Percentiles rank a stretch among this genome's conserved stretches.
Evolutionary conservation across 2,113 vertebrate species (phyloP).

Genomic region (Miniopterus natalensis): DNA sequence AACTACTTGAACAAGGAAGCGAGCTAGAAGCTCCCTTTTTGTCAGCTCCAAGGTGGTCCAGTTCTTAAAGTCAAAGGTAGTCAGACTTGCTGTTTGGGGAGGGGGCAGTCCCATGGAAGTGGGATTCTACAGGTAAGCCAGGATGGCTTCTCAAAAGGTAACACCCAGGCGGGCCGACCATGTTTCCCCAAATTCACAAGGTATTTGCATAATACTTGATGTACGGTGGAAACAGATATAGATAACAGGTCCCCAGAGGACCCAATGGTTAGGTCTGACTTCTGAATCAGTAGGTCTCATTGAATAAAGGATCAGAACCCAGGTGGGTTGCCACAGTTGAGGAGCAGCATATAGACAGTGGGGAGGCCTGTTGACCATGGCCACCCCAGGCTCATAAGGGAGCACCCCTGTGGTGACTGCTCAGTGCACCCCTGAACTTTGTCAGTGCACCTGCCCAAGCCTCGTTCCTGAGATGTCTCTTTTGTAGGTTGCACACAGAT

Average conservation of each 20-base stretch:
- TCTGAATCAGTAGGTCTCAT: background rate
- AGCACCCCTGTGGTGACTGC: background rate
- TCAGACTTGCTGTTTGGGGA: background rate
- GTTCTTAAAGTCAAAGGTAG: background rate
- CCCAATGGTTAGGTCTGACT: background rate
- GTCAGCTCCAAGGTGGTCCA: background rate
- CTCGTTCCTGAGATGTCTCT: background rate
- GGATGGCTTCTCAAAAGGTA: background rate
- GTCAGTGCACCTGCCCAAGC: background rate
- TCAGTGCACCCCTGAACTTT: background rate
- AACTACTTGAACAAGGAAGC: background rate
- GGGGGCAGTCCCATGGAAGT: background rate
- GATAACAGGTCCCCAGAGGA: background rate
- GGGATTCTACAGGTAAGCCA: background rate
- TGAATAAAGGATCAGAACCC: background rate
- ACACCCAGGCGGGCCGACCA: background rate
- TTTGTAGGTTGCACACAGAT: background rate
- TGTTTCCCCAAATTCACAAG: background rate
- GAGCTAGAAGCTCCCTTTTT: background rate
- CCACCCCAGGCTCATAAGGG: background rate
- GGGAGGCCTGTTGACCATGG: background rate
- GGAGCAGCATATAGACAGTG: background rate
- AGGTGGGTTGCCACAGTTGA: background rate
- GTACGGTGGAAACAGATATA: background rate
- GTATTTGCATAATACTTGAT: background rate